These are phyloP conservation scores for Chloroceryle aenea DNA, from an alignment of 2,113 vertebrate species.

Conservation along the genomic window DNA sequence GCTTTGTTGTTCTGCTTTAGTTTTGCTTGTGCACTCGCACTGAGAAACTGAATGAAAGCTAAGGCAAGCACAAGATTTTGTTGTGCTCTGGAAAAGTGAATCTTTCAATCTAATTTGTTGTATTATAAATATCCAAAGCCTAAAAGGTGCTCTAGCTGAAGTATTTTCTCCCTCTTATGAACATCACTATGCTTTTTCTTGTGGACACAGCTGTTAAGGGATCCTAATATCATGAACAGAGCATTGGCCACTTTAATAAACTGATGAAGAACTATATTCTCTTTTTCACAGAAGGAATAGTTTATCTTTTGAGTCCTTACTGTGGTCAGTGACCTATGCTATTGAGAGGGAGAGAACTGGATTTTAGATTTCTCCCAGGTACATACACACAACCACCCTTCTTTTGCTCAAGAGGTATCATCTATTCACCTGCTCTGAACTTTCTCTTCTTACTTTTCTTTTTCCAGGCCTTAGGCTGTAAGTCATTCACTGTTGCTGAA, in stretches of 20 bases:
- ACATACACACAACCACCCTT: neutral
- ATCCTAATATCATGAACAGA: neutral
- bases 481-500: neutral
- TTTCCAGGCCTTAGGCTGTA: neutral
- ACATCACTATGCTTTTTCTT: fast-evolving
- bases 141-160: neutral
- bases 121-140: neutral
- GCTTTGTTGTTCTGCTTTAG: neutral
- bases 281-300: neutral
- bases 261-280: neutral
- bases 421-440: neutral
- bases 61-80: neutral
- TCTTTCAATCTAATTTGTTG: neutral
- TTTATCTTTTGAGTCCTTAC: neutral
- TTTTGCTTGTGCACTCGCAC: neutral
- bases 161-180: neutral
- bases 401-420: neutral
- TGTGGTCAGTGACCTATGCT: neutral
- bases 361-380: neutral
- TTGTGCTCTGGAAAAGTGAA: neutral
- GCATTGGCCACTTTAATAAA: neutral
- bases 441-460: neutral
- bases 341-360: neutral
- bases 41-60: neutral
- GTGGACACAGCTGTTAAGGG: neutral